Conservation (phyloP, 2,113 vertebrate genomes). For the Mesembrinibis cayennensis region DNA sequence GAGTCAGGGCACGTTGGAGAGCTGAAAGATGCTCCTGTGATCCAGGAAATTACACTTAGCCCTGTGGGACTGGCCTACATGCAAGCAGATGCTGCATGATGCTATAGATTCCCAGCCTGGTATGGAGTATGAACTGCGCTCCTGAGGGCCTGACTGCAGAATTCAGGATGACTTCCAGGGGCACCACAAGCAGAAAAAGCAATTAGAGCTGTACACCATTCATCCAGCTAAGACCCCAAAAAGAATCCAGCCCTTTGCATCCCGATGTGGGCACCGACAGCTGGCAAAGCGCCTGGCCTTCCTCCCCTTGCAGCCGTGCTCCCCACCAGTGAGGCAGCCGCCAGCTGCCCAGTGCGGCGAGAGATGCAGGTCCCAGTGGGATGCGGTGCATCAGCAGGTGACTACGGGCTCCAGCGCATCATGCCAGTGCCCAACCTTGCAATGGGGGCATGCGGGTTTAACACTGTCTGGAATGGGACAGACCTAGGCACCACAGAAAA, state of each 20-base stretch:
- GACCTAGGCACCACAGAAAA: neutral
- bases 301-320: neutral
- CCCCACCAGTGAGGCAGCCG: rapidly evolving
- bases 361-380: neutral
- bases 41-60: neutral
- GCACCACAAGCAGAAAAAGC: neutral
- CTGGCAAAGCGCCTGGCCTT: neutral
- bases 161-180: neutral
- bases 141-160: neutral
- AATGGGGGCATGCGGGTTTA: rapidly evolving
- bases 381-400: neutral
- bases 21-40: neutral
- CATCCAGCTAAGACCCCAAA: neutral
- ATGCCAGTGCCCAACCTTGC: neutral
- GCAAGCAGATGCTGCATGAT: neutral
- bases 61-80: neutral
- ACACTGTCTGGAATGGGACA: neutral
- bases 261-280: neutral
- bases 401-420: rapidly evolving
- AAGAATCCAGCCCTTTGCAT: neutral
- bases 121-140: neutral
- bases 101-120: too few relatives aligned
- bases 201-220: neutral
- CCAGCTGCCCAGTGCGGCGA: rapidly evolving
- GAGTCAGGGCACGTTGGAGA: neutral